Conservation (phyloP, 92 coral and sea anemone species). For the Heteractis magnifica region DNA sequence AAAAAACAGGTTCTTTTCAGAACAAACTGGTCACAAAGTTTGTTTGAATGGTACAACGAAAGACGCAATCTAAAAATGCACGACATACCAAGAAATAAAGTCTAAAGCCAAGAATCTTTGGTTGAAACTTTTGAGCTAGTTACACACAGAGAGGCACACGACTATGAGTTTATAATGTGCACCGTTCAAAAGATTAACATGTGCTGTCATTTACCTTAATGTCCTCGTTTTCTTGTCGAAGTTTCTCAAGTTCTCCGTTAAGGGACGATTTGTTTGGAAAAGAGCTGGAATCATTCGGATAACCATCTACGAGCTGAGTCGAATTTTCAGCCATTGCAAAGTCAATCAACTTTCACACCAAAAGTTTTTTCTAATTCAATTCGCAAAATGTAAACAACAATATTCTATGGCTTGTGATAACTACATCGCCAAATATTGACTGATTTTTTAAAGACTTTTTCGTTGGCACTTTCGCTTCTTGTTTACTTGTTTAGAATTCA, state of each 20-base stretch:
- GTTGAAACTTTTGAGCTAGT: not conserved
- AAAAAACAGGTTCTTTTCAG: not conserved
- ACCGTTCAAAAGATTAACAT: constrained; percentile 1
- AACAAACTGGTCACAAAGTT: no score
- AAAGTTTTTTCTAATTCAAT: not conserved
- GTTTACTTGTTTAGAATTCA: not conserved
- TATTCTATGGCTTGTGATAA: not conserved
- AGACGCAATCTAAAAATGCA: no score
- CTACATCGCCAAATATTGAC: constrained; percentile 23
- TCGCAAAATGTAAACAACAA: not conserved
- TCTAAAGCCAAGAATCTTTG: not conserved
- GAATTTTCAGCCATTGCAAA: constrained; percentile 15
- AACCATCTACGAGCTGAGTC: not conserved
- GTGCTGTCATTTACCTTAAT: constrained; percentile 51
- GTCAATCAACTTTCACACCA: constrained; percentile 9
- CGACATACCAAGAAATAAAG: no score
- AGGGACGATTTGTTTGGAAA: constrained; percentile 22
- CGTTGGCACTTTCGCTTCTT: not conserved
- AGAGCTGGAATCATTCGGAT: not conserved
- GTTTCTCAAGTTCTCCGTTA: constrained; percentile 42
- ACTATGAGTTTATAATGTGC: constrained; percentile 4
- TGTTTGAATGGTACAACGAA: not conserved
- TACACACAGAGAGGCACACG: not conserved
- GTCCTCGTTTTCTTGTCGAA: constrained; percentile 44
- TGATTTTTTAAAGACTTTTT: not conserved